Conservation (phyloP, 2,888 invertebrate genomes). For the Chesias legatella region DNA sequence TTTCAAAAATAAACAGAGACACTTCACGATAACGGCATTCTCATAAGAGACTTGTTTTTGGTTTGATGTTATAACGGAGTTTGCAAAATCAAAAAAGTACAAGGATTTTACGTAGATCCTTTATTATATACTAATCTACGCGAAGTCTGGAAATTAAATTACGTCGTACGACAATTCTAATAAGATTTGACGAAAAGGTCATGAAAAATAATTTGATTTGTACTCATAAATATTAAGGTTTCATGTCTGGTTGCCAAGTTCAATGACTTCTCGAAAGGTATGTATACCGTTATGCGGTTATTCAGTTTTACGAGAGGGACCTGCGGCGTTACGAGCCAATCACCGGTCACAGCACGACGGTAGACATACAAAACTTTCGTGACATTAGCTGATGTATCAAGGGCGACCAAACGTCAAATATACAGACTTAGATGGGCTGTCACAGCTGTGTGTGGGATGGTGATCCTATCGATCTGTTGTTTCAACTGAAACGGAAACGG, state of each 20-base stretch:
- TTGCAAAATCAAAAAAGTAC: too few relatives aligned
- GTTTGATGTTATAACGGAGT: too few relatives aligned
- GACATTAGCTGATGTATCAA: conserved; percentile 41
- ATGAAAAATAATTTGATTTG: conserved; percentile 6
- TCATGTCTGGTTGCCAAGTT: conserved; percentile 27
- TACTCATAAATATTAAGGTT: conserved; percentile 17
- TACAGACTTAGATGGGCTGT: conserved; percentile 10
- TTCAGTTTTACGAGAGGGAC: conserved; percentile 26
- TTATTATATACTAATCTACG: too few relatives aligned
- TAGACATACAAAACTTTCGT: conserved; percentile 36
- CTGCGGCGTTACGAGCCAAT: conserved; percentile 38
- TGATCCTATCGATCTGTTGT: conserved; percentile 19
- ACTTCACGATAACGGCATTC: too few relatives aligned
- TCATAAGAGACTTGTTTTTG: too few relatives aligned
- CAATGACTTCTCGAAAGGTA: conserved; percentile 16
- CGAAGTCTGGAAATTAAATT: too few relatives aligned
- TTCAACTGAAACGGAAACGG: conserved; percentile 5
- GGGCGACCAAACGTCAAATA: conserved; percentile 28
- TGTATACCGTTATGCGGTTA: conserved; percentile 2
- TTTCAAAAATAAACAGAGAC: neutral
- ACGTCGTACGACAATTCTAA: conserved; percentile 1
- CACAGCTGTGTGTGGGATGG: conserved; percentile 13
- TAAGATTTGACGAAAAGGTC: conserved; percentile 13
- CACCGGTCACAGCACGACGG: conserved; percentile 38
- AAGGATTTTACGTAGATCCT: too few relatives aligned